Evolutionary conservation across 2,113 vertebrate species (phyloP).

Genomic region (Okapia johnstoni): DNA sequence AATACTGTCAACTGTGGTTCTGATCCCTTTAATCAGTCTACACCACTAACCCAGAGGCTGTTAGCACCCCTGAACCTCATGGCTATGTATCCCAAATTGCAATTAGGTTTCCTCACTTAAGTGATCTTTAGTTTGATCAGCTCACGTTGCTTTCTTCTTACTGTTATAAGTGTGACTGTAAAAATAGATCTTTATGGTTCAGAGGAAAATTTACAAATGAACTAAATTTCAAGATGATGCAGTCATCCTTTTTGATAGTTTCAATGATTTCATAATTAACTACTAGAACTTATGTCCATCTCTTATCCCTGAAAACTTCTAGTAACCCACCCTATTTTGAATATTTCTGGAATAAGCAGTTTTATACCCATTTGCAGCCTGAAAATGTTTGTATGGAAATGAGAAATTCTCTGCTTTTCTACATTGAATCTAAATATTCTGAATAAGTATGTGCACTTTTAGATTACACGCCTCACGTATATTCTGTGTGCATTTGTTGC

Average conservation of each 20-base stretch:
- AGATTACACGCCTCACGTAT: background rate
- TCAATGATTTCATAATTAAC: background rate
- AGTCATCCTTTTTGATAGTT: background rate
- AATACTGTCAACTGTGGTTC: background rate
- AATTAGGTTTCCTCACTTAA: background rate
- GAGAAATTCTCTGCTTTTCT: background rate
- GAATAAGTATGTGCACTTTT: background rate
- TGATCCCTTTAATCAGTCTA: background rate
- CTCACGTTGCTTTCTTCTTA: background rate
- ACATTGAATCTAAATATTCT: background rate
- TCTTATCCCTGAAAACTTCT: background rate
- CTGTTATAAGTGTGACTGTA: background rate
- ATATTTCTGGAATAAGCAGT: background rate
- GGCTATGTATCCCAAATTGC: background rate
- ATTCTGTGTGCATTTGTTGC: background rate
- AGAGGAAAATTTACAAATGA: background rate
- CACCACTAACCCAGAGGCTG: background rate
- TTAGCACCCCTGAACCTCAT: background rate
- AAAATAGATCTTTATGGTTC: background rate
- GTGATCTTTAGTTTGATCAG: background rate
- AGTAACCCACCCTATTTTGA: background rate
- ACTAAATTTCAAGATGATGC: background rate
- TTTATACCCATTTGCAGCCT: background rate
- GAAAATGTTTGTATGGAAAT: background rate
- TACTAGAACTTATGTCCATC: background rate